Evolutionary conservation across 1,140 invertebrate species (phyloP).

Genomic region (Penaeus chinensis): DNA sequence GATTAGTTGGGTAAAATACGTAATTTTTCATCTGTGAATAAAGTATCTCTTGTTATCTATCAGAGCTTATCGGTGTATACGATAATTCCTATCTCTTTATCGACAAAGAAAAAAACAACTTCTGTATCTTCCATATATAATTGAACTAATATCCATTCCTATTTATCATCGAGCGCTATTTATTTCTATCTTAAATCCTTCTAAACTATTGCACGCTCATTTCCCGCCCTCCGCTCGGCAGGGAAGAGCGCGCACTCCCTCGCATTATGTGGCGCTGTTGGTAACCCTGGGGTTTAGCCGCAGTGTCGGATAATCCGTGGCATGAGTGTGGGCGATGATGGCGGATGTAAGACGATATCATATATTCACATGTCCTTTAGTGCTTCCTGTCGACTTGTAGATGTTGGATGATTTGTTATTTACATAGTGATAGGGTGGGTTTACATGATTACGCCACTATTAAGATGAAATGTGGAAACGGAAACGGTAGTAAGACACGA

Average conservation of each 20-base stretch:
- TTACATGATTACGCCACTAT: too few relatives aligned
- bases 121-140: too few relatives aligned
- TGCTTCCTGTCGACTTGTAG: not conserved
- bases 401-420: not conserved
- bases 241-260: not conserved
- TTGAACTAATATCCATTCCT: not conserved
- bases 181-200: too few relatives aligned
- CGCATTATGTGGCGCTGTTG: slow-evolving; percentile 31
- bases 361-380: not conserved
- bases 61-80: too few relatives aligned
- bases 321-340: slow-evolving; percentile 32
- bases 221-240: slow-evolving; percentile 1
- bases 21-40: too few relatives aligned
- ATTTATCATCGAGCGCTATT: not conserved
- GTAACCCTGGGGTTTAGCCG: slow-evolving; percentile 53
- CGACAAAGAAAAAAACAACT: too few relatives aligned
- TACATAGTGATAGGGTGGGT: not conserved
- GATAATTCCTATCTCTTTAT: too few relatives aligned
- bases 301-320: slow-evolving; percentile 59
- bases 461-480: not conserved
- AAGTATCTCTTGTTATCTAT: too few relatives aligned
- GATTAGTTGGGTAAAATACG: too few relatives aligned
- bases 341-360: slow-evolving; percentile 10
- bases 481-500: not conserved
- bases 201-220: not conserved